Conservation (phyloP, 2,113 vertebrate genomes). For the Gnathonemus longibarbis region DNA sequence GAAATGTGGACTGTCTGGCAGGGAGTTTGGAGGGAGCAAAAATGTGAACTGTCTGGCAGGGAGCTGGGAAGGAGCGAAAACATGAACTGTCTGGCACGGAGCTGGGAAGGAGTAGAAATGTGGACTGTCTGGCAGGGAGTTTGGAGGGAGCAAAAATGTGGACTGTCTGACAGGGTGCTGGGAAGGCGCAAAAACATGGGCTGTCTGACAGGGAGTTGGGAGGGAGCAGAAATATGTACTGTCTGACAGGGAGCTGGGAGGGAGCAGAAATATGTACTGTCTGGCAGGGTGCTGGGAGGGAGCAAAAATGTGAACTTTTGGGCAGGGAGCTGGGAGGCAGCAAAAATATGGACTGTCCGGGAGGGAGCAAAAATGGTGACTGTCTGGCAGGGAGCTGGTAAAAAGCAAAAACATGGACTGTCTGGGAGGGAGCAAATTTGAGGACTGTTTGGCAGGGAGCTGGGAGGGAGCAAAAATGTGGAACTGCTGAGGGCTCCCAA, state of each 20-base stretch:
- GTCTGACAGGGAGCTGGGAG: background rate
- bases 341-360: background rate
- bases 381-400: background rate
- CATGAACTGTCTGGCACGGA: background rate
- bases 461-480: background rate
- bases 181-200: background rate
- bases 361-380: background rate
- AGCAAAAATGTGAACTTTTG: background rate
- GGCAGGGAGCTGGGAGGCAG: too few species aligned
- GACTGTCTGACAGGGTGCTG: too few species aligned
- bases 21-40: background rate
- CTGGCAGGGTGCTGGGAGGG: background rate
- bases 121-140: rapidly evolving
- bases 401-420: too few species aligned
- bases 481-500: background rate
- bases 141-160: background rate
- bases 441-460: background rate
- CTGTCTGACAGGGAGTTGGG: too few species aligned
- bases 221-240: background rate
- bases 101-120: background rate
- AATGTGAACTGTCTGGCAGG: background rate
- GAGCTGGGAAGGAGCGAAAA: background rate
- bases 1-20: too few species aligned
- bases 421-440: background rate
- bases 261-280: background rate